Evolutionary conservation across 2,113 vertebrate species (phyloP), one percentile per base, ranked within the genome.

Genomic region (Tragelaphus strepsiceros): DNA sequence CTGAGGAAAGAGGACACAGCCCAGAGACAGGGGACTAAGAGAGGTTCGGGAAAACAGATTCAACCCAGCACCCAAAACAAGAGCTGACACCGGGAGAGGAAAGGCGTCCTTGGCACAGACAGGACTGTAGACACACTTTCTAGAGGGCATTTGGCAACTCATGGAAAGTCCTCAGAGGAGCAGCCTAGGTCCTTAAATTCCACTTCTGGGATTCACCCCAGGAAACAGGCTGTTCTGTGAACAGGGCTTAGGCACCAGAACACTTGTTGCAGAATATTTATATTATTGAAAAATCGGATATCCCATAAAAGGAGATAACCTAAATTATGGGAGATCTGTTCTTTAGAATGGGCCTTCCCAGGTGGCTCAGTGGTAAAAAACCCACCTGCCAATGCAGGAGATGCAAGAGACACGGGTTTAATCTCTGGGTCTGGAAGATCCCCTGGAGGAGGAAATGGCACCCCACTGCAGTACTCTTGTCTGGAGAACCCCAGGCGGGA

Each of bases 61-160:
- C 19, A 32, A 58, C 32, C 54, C 49, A 46, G 8, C 1, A 11
- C 46, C 35, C 7, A 1, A 59, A 85, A 30, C 2, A 30, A 56
- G 58, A n/a, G 58, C n/a, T 14, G 49, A 35, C 13, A 43, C 14
- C 11, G 0, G 56, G 71, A 84, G 46, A 61, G 83, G 80, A 64
- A 84, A 32, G 9, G 58, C 0, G 6, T 6, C 4, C 12, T 6
- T 0, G 10, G 53, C 3, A 12, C 19, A 59, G 87, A 24, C 1
- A 4, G n/a, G 19, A 22, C n/a, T 35, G n/a, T 5, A n/a, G 14
- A 7, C 13, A 5, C 19, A 26, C 14, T 54, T 61, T 89, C 56
- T 13, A n/a, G 17, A 46, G 46, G 54, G 21, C 35, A 6, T 21
- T 21, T 32, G 43, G 51, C 21, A 67, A 28, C 1, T 32, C 13